Evolutionary conservation across 2,113 vertebrate genomes (phyloP).

Genomic region (Triplophysa siluroides): DNA sequence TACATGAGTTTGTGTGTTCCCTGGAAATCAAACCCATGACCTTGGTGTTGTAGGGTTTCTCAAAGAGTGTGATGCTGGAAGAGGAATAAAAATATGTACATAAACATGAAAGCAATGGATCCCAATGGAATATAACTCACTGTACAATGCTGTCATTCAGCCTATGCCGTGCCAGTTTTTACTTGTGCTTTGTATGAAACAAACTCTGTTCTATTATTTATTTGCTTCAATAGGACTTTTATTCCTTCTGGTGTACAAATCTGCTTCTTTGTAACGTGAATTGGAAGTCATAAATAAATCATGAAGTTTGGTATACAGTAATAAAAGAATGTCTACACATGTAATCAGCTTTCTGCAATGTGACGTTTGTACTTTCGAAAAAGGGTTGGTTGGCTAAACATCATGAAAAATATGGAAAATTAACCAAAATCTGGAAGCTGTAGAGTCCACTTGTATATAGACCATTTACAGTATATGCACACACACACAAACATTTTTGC

Average conservation of each 20-base stretch:
- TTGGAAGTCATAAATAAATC: constrained; percentile 62
- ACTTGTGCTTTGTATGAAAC: constrained; percentile 13
- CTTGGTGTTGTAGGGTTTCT: no score
- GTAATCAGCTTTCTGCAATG: neutral
- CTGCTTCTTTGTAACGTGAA: constrained; percentile 44
- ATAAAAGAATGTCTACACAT: neutral
- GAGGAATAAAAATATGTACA: neutral
- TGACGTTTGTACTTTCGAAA: neutral
- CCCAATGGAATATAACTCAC: constrained; percentile 27
- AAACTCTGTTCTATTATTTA: constrained; percentile 62
- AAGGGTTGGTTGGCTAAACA: neutral
- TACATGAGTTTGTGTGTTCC: no score
- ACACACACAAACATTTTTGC: no score
- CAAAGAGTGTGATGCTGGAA: no score
- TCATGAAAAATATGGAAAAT: neutral
- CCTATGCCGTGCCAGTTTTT: constrained; percentile 47
- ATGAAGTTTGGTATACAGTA: constrained; percentile 42
- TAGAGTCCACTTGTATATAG: neutral
- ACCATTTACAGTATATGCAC: no score
- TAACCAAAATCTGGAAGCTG: neutral
- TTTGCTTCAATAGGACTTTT: constrained; percentile 41
- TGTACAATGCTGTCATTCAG: constrained; percentile 28
- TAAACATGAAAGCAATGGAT: neutral
- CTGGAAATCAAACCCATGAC: no score
- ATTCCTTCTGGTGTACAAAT: constrained; percentile 25